phyloP scores from a whole-genome alignment of 2,888 invertebrate species.

The Drosophila trichaetosa region DNA sequence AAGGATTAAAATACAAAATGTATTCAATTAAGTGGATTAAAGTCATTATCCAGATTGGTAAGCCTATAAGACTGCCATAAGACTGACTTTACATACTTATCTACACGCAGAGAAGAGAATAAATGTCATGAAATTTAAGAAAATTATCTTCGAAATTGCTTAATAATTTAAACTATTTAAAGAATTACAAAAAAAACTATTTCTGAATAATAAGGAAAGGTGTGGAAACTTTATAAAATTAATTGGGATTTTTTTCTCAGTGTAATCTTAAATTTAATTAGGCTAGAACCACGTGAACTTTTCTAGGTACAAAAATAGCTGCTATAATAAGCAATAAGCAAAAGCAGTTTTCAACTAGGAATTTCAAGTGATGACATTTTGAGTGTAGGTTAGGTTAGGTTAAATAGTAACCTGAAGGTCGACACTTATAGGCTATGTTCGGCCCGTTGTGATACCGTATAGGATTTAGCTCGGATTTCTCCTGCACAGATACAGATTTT shows the following conservation, averaged over 20 bases:
- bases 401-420: too few species aligned
- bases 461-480: not conserved
- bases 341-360: not conserved
- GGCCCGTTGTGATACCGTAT: too few species aligned
- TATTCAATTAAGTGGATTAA: not conserved
- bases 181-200: not conserved
- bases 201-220: not conserved
- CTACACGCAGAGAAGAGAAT: not conserved
- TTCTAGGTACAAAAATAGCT: not conserved
- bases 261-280: not conserved
- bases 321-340: not conserved
- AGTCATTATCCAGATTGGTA: not conserved
- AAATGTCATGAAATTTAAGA: not conserved
- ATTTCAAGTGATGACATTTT: not conserved
- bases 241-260: not conserved
- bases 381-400: too few species aligned
- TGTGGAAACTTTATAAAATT: not conserved
- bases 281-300: not conserved
- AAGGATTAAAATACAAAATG: not conserved
- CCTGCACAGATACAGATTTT: not conserved
- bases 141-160: not conserved
- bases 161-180: not conserved
- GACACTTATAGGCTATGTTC: too few species aligned
- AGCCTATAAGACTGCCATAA: not conserved
- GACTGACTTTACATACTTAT: too few species aligned